Evolutionary conservation across 2,888 invertebrate species (phyloP).

Genomic region (Odontomyia ornata): DNA sequence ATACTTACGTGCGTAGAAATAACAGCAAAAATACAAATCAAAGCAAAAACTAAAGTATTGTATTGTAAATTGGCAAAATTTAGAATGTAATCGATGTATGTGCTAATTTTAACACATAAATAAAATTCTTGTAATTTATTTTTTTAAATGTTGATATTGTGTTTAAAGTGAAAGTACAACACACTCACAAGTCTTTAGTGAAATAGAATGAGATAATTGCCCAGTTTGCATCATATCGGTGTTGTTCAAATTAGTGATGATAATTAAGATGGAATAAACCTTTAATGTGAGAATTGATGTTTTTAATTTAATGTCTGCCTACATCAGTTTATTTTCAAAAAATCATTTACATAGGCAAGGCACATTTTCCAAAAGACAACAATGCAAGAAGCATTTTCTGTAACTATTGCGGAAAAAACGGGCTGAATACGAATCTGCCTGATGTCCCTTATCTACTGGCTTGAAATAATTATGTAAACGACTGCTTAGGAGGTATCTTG

Average conservation of each 20-base stretch:
- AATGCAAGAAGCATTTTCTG: too few relatives aligned
- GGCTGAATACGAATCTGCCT: too few relatives aligned
- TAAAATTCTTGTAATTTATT: slow-evolving; percentile 3
- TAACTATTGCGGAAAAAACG: too few relatives aligned
- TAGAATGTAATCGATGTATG: background rate
- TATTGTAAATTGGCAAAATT: background rate
- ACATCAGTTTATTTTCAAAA: too few relatives aligned
- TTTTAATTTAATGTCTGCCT: too few relatives aligned
- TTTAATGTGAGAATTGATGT: background rate
- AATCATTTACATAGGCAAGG: too few relatives aligned
- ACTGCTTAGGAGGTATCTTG: too few relatives aligned
- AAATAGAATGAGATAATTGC: background rate
- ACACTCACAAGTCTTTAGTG: background rate
- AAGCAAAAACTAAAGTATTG: background rate
- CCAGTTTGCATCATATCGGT: background rate
- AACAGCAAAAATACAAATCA: too few relatives aligned
- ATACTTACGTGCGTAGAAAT: too few relatives aligned
- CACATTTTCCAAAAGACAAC: too few relatives aligned
- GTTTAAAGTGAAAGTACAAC: background rate
- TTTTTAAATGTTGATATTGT: slow-evolving; percentile 9
- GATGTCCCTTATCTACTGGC: too few relatives aligned
- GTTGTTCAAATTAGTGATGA: background rate
- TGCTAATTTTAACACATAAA: background rate
- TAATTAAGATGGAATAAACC: background rate
- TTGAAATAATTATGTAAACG: too few relatives aligned